phyloP scores from a whole-genome alignment of 2,113 vertebrate genomes.

The Castor canadensis region DNA sequence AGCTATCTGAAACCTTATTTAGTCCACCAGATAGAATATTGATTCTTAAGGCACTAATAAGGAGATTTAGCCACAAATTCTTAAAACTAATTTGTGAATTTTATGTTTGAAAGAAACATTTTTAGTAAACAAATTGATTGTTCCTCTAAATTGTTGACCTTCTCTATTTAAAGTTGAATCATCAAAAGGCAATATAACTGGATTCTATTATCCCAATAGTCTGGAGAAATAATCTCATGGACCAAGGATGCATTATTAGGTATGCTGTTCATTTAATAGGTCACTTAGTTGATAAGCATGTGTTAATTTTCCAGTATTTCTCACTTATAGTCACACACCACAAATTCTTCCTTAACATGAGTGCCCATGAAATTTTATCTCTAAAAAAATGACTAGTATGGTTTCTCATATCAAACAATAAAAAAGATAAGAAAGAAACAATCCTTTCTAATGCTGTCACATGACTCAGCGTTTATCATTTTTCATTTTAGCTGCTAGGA shows the following conservation, averaged over 20 bases:
- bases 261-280: background rate
- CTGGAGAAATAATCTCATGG: background rate
- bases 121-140: background rate
- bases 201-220: background rate
- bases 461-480: background rate
- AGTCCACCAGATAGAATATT: background rate
- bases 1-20: background rate
- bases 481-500: background rate
- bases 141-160: background rate
- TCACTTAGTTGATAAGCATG: background rate
- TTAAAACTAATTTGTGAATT: background rate
- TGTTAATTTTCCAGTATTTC: background rate
- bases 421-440: background rate
- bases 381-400: background rate
- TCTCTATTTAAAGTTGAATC: background rate
- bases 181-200: background rate
- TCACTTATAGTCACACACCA: background rate
- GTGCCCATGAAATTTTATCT: background rate
- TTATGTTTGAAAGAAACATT: background rate
- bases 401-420: background rate
- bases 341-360: background rate
- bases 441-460: background rate
- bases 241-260: background rate
- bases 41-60: background rate
- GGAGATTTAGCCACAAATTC: background rate